Base-by-base conservation (phyloP, 2,113 vertebrate genomes). In the Pungitius pungitius region DNA sequence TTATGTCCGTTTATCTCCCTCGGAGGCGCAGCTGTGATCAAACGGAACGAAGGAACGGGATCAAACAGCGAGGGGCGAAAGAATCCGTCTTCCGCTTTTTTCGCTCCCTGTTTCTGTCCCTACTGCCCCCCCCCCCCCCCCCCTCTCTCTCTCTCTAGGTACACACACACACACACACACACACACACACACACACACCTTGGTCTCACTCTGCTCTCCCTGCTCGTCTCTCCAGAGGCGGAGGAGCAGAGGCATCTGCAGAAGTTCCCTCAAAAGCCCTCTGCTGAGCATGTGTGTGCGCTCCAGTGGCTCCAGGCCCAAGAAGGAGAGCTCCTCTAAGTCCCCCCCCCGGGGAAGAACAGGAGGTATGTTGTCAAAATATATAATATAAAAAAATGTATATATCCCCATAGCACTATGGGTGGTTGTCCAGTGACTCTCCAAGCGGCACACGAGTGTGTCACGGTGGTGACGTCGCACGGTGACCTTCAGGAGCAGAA, bases 1-100 rank as follows among this genome's bases (percentile, higher is more conserved):
- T 92, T 91, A 91, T 80, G 84, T 90, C 89, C 90, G 82, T 91
- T 92, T 92, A 91, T 90, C 90, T 90, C 84, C 72, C 90, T 91
- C 87, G 81, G 84, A 92, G 91, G 88, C 90, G 65, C 90, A 88
- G 90, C 88, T 89, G 90, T 81, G 90, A 92, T 92, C 90, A 92
- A 87, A 92, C 82, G 26, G 88, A 90, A 88, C 89, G 78, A 88
- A 87, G 85, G 88, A 90, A 88, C 84, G 87, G 89, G 87, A 89
- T 90, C 89, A 92, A 91, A 85, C 90, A 85, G 82, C 64, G 52
- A 66, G 74, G n/a, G n/a, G 79, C 75, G 73, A 57, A 82, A 55
- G 87, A 90, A 88, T 84, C 82, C 66, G 67, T 89, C 91, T 91
- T 91, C 87, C 88, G 83, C 75, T 88, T 71, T 60, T 60, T 80